These are phyloP conservation scores for Hipposideros armiger DNA, from an alignment of 2,113 vertebrate genomes.

Conservation along the genomic window DNA sequence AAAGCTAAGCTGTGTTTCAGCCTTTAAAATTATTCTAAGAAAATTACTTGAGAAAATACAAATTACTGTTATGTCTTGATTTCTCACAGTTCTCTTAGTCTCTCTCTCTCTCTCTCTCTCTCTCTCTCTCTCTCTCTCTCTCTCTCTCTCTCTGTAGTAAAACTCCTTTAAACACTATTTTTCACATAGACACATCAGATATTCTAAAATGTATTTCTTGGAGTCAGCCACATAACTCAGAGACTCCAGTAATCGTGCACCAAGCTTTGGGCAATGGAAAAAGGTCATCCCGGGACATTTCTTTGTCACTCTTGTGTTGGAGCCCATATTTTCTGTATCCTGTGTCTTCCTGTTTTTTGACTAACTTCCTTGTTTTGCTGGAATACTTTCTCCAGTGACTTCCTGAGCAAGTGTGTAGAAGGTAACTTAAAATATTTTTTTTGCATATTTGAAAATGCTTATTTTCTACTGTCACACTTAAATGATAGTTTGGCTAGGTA, in stretches of 20 bases:
- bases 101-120: not conserved
- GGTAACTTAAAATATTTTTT: not conserved
- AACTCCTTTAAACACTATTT: not conserved
- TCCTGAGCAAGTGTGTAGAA: not conserved
- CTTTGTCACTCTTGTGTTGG: not conserved
- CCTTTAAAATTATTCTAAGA: not conserved
- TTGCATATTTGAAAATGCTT: not conserved
- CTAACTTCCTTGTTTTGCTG: not conserved
- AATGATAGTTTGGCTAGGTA: not conserved
- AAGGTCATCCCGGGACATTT: not conserved
- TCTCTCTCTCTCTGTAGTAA: not conserved
- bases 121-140: not conserved
- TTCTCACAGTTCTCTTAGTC: not conserved
- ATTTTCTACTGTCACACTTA: not conserved
- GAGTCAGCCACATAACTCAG: not conserved
- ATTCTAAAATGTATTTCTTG: not conserved
- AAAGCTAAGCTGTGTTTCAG: not conserved
- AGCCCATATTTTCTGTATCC: not conserved
- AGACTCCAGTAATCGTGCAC: not conserved
- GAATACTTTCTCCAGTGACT: not conserved
- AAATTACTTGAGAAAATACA: conserved; percentile 4
- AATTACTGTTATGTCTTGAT: not conserved
- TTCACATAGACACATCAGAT: not conserved
- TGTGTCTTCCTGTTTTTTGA: not conserved
- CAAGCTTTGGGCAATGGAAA: not conserved